A percentile compares a stretch with the other conserved stretches of the same genome.
Evolutionary conservation across 2,888 invertebrate species (phyloP).

Genomic region (Lathronympha strigana): DNA sequence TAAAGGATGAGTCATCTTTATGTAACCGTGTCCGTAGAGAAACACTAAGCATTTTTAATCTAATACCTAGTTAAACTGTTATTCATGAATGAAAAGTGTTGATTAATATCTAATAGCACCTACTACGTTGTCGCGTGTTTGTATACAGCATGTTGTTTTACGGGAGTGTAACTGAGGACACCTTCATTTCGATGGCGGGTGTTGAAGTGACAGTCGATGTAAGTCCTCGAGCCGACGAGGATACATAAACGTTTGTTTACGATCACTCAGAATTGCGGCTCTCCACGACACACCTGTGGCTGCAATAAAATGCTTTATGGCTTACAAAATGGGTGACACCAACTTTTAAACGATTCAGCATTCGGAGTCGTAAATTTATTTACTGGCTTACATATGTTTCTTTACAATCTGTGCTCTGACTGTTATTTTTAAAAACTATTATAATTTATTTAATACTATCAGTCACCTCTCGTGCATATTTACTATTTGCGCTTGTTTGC

Average conservation of each 20-base stretch:
- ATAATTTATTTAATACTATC: not conserved
- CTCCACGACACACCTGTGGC: constrained; percentile 72
- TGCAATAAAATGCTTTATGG: constrained; percentile 71
- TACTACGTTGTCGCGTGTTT: too few relatives aligned
- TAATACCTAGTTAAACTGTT: too few relatives aligned
- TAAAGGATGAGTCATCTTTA: too few relatives aligned
- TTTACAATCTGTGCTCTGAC: constrained; percentile 2
- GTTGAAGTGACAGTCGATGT: constrained; percentile 26
- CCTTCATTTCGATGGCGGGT: not conserved
- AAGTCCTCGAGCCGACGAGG: constrained; percentile 47
- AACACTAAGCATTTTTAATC: too few relatives aligned
- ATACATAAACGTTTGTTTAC: constrained; percentile 63
- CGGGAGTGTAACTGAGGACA: not conserved
- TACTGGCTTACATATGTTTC: constrained; percentile 39
- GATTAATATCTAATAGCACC: too few relatives aligned
- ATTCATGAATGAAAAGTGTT: too few relatives aligned
- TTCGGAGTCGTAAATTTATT: constrained; percentile 53
- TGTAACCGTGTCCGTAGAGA: too few relatives aligned
- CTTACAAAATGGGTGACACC: constrained; percentile 63
- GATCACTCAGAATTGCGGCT: constrained; percentile 63
- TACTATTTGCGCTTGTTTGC: too few relatives aligned
- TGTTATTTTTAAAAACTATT: constrained; percentile 6
- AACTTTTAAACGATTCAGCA: constrained; percentile 58
- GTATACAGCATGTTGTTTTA: too few relatives aligned
- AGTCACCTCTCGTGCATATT: not conserved